phyloP scores from a whole-genome alignment of 2,113 vertebrate species.

The Artemisiospiza belli region DNA sequence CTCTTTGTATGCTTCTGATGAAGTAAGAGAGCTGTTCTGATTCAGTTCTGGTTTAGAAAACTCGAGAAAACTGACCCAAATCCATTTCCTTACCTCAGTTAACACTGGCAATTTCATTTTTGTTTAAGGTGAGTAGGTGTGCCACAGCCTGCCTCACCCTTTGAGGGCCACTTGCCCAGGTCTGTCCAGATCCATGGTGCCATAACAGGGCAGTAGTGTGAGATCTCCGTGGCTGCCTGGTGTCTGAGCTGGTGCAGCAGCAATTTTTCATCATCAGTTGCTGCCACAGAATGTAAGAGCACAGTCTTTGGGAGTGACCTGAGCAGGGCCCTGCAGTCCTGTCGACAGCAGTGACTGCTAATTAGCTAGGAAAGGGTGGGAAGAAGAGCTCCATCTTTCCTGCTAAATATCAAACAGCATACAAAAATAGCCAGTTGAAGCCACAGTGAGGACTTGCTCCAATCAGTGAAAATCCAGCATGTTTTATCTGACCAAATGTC shows the following conservation, averaged over 20 bases:
- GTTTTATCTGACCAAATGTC: conserved; percentile 3
- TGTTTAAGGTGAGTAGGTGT: not conserved
- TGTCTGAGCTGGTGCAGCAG: not conserved
- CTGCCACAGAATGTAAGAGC: not conserved
- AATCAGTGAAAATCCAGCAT: not conserved
- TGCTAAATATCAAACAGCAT: not conserved
- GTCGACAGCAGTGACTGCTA: not conserved
- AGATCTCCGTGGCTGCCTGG: not conserved
- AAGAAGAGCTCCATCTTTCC: not conserved
- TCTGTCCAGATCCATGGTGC: not conserved
- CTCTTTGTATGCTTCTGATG: not conserved
- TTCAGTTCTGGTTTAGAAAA: not conserved
- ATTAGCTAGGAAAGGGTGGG: not conserved
- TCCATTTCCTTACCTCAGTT: not conserved
- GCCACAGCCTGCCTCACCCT: not conserved
- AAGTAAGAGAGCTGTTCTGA: not conserved
- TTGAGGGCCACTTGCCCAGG: not conserved
- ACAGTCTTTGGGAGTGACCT: not conserved
- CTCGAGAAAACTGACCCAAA: not conserved
- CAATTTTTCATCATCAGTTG: not conserved
- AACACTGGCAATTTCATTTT: not conserved
- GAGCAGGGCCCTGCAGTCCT: not conserved
- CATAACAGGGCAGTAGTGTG: accelerated
- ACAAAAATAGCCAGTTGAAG: not conserved
- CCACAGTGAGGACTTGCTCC: not conserved